phyloP scores from a whole-genome alignment of 1,140 invertebrate genomes.

The Melitaea cinxia region DNA sequence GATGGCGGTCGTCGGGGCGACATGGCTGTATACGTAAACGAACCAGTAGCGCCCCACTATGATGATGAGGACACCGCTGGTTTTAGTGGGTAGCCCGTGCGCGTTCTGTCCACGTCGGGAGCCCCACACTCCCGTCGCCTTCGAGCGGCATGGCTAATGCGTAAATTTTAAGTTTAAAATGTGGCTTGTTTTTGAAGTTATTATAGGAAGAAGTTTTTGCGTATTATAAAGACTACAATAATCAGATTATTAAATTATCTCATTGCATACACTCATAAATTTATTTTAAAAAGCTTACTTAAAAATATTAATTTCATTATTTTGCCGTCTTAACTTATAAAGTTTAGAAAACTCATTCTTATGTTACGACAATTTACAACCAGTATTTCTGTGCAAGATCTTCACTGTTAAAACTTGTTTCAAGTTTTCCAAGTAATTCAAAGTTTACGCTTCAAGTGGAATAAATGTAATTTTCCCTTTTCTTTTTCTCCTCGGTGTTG shows the following conservation, averaged over 20 bases:
- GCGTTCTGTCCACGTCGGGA: no score
- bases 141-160: no score
- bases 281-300: neutral
- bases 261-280: neutral
- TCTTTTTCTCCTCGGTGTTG: neutral
- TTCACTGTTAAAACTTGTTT: conserved; percentile 22
- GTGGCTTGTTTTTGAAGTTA: no score
- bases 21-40: no score
- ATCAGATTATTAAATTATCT: neutral
- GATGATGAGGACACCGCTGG: no score
- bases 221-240: neutral
- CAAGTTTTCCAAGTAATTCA: conserved; percentile 22
- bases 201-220: no score
- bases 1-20: no score
- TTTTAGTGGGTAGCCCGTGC: no score
- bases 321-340: conserved; percentile 4
- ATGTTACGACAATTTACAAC: conserved; percentile 22
- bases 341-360: conserved; percentile 11
- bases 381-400: conserved; percentile 19
- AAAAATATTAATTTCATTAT: neutral
- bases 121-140: no score
- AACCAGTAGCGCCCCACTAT: no score
- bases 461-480: conserved; percentile 13
- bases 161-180: no score
- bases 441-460: conserved; percentile 18